Conservation (phyloP, 2,797 vertebrate species). For the Rhyacichthys aspro region DNA sequence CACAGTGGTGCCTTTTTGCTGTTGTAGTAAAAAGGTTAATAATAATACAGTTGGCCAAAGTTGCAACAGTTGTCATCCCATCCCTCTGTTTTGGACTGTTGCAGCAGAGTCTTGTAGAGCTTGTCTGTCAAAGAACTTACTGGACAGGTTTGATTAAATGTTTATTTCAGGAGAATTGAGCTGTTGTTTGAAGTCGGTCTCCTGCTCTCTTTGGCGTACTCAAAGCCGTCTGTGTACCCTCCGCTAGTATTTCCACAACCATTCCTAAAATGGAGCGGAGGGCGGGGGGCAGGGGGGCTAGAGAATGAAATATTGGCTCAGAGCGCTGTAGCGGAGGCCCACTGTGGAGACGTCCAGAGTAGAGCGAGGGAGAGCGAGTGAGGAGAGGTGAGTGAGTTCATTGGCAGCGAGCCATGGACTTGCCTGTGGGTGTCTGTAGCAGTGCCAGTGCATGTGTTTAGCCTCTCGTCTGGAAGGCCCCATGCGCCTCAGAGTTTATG, state of each 20-base stretch:
- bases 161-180: constrained; percentile 62
- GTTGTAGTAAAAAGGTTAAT: no score
- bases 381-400: constrained; percentile 81
- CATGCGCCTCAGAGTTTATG: constrained; percentile 73
- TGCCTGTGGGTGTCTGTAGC: constrained; percentile 82
- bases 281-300: constrained; percentile 39
- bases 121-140: constrained; percentile 25
- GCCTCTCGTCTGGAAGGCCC: constrained; percentile 80
- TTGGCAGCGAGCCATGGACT: constrained; percentile 77
- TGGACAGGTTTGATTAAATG: constrained; percentile 52
- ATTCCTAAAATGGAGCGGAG: constrained; percentile 71
- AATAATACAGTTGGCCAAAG: not conserved
- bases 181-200: constrained; percentile 65
- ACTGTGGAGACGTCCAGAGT: constrained; percentile 57
- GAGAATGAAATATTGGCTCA: constrained; percentile 72
- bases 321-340: constrained; percentile 61
- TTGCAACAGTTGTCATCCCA: constrained; percentile 17
- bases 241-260: constrained; percentile 69
- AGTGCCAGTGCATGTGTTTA: constrained; percentile 82
- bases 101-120: constrained; percentile 13
- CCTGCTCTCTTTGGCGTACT: constrained; percentile 61
- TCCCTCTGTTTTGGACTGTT: no score
- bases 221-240: constrained; percentile 46
- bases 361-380: constrained; percentile 43
- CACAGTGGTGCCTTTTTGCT: no score